Evolutionary conservation across 64 coral and sea anemone genomes (phyloP).

Genomic region (Stylophora pistillata): DNA sequence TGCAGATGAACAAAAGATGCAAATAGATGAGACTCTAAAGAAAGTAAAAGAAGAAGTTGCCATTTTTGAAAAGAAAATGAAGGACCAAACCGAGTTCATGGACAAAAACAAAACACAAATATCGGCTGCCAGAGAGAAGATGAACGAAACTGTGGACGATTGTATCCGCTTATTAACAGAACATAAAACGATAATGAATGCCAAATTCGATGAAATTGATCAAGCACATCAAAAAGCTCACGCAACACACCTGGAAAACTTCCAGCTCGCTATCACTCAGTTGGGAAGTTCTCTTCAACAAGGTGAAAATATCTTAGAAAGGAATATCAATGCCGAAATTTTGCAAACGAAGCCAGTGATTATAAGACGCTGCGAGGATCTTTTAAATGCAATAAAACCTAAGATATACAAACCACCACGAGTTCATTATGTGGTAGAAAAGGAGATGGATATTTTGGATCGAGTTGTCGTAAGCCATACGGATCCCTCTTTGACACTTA

Average conservation of each 20-base stretch:
- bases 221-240: constrained; percentile 12
- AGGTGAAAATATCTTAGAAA: constrained; percentile 6
- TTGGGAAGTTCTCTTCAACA: neutral
- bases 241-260: constrained; percentile 26
- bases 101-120: neutral
- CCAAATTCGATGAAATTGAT: neutral
- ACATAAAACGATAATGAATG: neutral
- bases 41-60: neutral
- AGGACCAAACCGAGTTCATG: neutral
- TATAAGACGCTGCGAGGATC: neutral
- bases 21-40: neutral
- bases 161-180: neutral
- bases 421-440: neutral
- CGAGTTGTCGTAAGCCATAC: neutral
- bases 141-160: neutral
- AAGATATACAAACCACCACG: neutral
- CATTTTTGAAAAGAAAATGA: constrained; percentile 9
- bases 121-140: neutral
- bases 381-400: neutral
- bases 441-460: neutral
- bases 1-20: neutral
- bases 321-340: neutral
- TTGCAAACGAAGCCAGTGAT: neutral
- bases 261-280: neutral
- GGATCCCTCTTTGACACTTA: neutral